Base-by-base conservation (phyloP, 2,888 invertebrate species). In the Abrostola triplasia region DNA sequence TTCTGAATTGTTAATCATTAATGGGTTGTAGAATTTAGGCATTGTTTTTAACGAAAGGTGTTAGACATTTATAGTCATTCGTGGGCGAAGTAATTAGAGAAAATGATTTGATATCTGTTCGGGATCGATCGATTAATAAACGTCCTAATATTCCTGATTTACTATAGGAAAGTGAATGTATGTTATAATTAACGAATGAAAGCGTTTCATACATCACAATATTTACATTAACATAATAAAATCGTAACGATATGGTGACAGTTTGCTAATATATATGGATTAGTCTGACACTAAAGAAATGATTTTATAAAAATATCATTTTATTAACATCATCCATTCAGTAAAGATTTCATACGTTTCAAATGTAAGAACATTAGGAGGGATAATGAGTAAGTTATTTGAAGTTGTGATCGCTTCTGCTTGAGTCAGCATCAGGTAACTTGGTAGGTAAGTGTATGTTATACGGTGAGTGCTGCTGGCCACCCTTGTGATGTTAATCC, bases 261-360 rank as follows among this genome's bases (percentile, higher is more conserved):
- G 50, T 73, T 52, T 48, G 48, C 35, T 73, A 70, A 73, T 73
- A 61, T 61, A 70, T 67, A 73, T 58, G 61, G 61, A 67, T 73
- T 70, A 67, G 35, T 9, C 13, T 51, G 42, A 73, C 57, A 54
- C 8, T 60, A 60, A 57, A n/a, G n/a, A n/a, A n/a, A n/a, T n/a
- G n/a, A n/a, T n/a, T n/a, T n/a, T n/a, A n/a, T 44, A 12, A 54
- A 38, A 52, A 24, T 24, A 24, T 2, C 24, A 24, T 24, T 24
- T 24, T 4, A 24, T 24, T 24, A 24, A 24, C 24, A 24, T 24
- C 24, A 24, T 24, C 1, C 24, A 24, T 24, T 24, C 24, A 24
- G 24, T 24, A 24, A 24, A 24, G 4, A 24, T 2, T 24, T 24
- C 1, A 24, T 24, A 24, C 24, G 24, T 24, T 24, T 24, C 4